These are phyloP conservation scores for Gerris buenoi DNA, from an alignment of 1,140 invertebrate species.

Conservation along the genomic window DNA sequence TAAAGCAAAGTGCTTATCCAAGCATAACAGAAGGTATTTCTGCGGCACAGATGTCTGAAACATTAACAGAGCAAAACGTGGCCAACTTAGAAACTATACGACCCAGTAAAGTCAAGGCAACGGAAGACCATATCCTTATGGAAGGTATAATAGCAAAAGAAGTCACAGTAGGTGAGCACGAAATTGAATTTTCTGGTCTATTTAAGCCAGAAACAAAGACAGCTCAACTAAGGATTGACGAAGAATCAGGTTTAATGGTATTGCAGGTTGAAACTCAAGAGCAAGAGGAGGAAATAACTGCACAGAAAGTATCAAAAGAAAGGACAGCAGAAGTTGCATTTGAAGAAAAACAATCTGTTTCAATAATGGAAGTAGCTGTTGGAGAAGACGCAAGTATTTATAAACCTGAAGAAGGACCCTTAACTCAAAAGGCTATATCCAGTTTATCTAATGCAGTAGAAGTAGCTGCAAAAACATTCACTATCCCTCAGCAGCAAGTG, in stretches of 20 bases:
- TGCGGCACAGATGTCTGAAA: slow-evolving; percentile 25
- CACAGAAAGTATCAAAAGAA: slow-evolving; percentile 28
- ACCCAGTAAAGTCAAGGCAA: slow-evolving; percentile 22
- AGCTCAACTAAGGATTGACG: slow-evolving; percentile 18
- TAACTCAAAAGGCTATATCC: slow-evolving; percentile 15
- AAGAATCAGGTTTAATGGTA: slow-evolving; percentile 22
- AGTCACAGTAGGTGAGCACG: slow-evolving; percentile 16
- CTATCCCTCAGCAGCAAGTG: slow-evolving; percentile 16
- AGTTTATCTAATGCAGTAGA: slow-evolving; percentile 18
- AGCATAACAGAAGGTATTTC: slow-evolving; percentile 17
- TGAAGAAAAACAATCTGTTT: slow-evolving; percentile 29
- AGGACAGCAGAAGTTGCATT: slow-evolving; percentile 25
- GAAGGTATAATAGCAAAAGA: slow-evolving; percentile 19
- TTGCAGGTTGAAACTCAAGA: slow-evolving; percentile 27
- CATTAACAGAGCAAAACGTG: slow-evolving; percentile 17
- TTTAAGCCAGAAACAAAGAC: slow-evolving; percentile 17
- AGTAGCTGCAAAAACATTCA: slow-evolving; percentile 20
- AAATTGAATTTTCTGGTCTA: slow-evolving; percentile 16
- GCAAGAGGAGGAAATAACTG: slow-evolving; percentile 27
- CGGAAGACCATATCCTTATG: slow-evolving; percentile 22
- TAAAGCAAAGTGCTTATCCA: slow-evolving; percentile 17
- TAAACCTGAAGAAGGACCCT: neutral
- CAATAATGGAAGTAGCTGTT: slow-evolving; percentile 22
- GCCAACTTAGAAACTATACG: slow-evolving; percentile 21
- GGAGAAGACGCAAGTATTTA: slow-evolving; percentile 25